A percentile compares a stretch with the other conserved stretches of the same genome.
These are phyloP conservation scores for Sylvia atricapilla DNA, from an alignment of 2,113 vertebrate genomes.

Conservation along the genomic window DNA sequence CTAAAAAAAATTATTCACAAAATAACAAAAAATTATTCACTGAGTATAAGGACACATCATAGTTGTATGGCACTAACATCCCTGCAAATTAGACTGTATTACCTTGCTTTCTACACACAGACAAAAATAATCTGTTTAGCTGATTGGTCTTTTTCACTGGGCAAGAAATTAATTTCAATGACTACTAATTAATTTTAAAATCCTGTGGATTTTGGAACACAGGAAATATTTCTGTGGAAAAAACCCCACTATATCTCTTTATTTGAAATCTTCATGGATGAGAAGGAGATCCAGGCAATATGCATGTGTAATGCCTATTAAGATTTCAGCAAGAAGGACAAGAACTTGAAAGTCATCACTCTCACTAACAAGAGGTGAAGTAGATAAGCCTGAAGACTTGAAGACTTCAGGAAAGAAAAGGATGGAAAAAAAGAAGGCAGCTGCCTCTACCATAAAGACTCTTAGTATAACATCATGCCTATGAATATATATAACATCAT, in stretches of 20 bases:
- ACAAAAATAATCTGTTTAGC: background rate
- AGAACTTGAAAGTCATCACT: background rate
- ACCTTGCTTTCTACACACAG: background rate
- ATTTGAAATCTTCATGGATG: slow-evolving; percentile 27
- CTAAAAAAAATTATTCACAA: background rate
- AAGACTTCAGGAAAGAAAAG: background rate
- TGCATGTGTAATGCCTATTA: background rate
- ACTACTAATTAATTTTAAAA: slow-evolving; percentile 32
- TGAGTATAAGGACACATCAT: background rate
- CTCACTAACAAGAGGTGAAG: background rate
- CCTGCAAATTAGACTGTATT: background rate
- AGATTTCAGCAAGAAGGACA: background rate
- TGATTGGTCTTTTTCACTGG: background rate
- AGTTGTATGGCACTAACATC: background rate
- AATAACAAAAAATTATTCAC: background rate
- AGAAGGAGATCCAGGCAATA: background rate
- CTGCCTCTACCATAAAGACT: background rate
- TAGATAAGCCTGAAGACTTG: background rate
- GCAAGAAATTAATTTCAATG: background rate
- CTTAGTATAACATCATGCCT: background rate
- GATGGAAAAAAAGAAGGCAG: background rate
- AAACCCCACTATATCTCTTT: background rate
- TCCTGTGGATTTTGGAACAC: background rate
- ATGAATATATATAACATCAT: background rate
- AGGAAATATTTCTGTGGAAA: slow-evolving; percentile 1